Conservation (phyloP, 2,888 invertebrate genomes). For the Parascotia fuliginaria region DNA sequence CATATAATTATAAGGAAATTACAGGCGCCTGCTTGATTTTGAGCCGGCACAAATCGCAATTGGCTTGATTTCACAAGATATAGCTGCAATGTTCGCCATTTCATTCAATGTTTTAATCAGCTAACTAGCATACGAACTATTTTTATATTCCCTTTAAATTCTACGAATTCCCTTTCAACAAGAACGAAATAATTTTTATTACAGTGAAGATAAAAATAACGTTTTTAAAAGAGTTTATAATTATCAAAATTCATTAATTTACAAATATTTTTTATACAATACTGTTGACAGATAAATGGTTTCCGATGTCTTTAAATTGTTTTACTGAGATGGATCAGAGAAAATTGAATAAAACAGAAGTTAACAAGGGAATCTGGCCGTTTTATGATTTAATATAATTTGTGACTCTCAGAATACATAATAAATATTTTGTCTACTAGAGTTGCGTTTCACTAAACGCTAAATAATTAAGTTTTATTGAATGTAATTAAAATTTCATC, state of each 20-base stretch:
- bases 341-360: slow-evolving; percentile 14
- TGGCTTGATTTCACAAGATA: slow-evolving; percentile 74
- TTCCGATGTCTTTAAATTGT: slow-evolving; percentile 34
- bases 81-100: slow-evolving; percentile 49
- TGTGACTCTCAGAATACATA: slow-evolving; percentile 4
- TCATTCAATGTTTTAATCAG: slow-evolving; percentile 78
- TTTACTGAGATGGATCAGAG: slow-evolving; percentile 19
- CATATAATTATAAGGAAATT: slow-evolving; percentile 32
- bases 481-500: no score
- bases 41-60: slow-evolving; percentile 43
- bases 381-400: slow-evolving; percentile 6
- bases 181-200: slow-evolving; percentile 12
- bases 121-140: slow-evolving; percentile 60
- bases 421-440: no score
- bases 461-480: no score
- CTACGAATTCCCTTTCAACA: slow-evolving; percentile 20
- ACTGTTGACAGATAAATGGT: slow-evolving; percentile 31
- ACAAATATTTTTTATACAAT: slow-evolving; percentile 26
- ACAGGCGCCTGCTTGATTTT: slow-evolving; percentile 25
- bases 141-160: slow-evolving; percentile 32
- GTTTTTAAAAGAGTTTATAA: slow-evolving; percentile 26
- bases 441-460: background rate
- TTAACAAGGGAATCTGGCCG: slow-evolving; percentile 5
- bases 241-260: slow-evolving; percentile 32
- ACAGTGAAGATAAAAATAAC: slow-evolving; percentile 22